A percentile compares a stretch with the other conserved stretches of the same genome.
phyloP scores from a whole-genome alignment of 2,797 vertebrate genomes.

The Atherinosoma microstoma region DNA sequence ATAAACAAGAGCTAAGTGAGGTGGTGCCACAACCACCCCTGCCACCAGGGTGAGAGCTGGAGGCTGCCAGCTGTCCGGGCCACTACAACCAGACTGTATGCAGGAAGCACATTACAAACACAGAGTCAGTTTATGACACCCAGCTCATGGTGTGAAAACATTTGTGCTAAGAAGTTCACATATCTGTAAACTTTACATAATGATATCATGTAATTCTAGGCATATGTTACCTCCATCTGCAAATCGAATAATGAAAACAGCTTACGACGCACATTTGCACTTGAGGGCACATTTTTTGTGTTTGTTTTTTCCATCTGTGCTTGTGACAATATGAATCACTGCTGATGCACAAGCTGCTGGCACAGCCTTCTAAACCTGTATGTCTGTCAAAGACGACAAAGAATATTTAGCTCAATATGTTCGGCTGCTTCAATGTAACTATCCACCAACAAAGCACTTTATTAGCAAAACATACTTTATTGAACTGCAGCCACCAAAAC shows the following conservation, averaged over 20 bases:
- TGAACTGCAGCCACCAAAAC: neutral
- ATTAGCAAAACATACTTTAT: neutral
- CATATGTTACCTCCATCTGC: constrained; percentile 69
- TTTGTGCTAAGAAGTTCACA: constrained; percentile 29
- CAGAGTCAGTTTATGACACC: neutral
- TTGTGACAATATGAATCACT: constrained; percentile 37
- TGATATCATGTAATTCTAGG: constrained; percentile 33
- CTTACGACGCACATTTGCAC: constrained; percentile 64
- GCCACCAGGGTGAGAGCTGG: constrained; percentile 23
- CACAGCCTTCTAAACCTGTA: constrained; percentile 11
- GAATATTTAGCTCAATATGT: constrained; percentile 14
- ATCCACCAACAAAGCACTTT: neutral
- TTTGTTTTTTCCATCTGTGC: constrained; percentile 66
- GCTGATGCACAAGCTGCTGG: constrained; percentile 33
- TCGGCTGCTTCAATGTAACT: neutral
- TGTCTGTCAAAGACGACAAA: constrained; percentile 14
- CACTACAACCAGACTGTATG: neutral
- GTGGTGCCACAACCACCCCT: constrained; percentile 30
- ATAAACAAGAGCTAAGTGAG: constrained; percentile 59
- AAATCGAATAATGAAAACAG: constrained; percentile 44
- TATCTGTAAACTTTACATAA: constrained; percentile 44
- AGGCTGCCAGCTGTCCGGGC: constrained; percentile 21
- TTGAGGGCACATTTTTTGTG: constrained; percentile 43
- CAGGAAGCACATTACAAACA: constrained; percentile 13
- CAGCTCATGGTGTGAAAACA: constrained; percentile 21